These are phyloP conservation scores for Diprion similis DNA, from an alignment of 1,140 invertebrate species.

Conservation along the genomic window DNA sequence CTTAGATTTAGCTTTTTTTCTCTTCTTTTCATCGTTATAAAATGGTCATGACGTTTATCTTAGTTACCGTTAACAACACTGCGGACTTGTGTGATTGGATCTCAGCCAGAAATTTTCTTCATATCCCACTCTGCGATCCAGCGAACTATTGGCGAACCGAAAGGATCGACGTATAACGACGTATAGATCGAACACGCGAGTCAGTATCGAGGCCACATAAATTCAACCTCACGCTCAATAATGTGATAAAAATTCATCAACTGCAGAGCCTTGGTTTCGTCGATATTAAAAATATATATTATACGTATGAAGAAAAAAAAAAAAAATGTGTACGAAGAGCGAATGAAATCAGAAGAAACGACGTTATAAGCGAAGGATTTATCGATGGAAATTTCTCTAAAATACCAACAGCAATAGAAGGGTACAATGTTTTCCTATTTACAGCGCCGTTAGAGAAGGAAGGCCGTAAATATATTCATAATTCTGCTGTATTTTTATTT, in stretches of 20 bases:
- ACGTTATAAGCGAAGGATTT: neutral
- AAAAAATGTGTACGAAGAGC: neutral
- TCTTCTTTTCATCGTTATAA: neutral
- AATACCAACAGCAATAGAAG: slow-evolving; percentile 15
- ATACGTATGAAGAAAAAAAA: neutral
- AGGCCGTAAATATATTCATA: slow-evolving; percentile 56
- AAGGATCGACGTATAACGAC: too few species aligned
- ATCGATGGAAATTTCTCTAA: slow-evolving; percentile 6
- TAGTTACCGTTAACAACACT: neutral
- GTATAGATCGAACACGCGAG: neutral
- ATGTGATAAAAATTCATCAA: slow-evolving; percentile 9
- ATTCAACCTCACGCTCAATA: neutral
- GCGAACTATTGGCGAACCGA: too few species aligned
- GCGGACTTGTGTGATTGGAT: neutral
- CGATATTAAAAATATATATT: neutral
- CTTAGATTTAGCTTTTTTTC: too few species aligned
- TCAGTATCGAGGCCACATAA: neutral
- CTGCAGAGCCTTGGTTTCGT: neutral
- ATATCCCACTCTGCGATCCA: too few species aligned
- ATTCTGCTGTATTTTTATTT: slow-evolving; percentile 58
- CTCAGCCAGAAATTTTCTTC: neutral
- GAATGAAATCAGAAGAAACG: too few species aligned
- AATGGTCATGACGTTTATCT: neutral
- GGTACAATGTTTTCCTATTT: slow-evolving; percentile 18
- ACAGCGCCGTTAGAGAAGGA: slow-evolving; percentile 21